A percentile compares a stretch with the other conserved stretches of the same genome.
Evolutionary conservation across 23 tunicate genomes (phyloP).

Genomic region (Diplosoma virens): DNA sequence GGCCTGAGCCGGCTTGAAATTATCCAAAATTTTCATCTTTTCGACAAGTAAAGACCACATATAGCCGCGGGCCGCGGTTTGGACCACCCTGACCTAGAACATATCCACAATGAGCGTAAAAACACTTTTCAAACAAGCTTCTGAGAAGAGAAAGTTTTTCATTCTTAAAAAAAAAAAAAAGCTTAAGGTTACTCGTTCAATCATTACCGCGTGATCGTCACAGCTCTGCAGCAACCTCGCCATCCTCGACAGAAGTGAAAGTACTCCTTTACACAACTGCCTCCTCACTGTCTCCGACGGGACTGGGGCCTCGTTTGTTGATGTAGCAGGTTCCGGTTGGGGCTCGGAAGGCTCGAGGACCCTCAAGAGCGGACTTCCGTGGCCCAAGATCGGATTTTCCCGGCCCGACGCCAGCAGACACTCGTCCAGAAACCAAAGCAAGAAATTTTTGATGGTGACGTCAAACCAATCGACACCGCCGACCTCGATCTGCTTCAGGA

Average conservation of each 20-base stretch:
- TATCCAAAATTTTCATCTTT: too few relatives aligned
- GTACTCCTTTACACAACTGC: conserved; percentile 54
- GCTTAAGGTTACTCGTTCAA: too few relatives aligned
- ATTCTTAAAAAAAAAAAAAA: too few relatives aligned
- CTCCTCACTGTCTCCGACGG: conserved; percentile 58
- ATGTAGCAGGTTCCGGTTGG: conserved; percentile 36
- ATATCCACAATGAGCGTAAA: too few relatives aligned
- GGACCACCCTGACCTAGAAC: too few relatives aligned
- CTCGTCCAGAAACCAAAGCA: conserved; percentile 31
- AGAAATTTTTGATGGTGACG: not conserved
- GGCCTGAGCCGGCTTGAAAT: too few relatives aligned
- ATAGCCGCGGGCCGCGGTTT: too few relatives aligned
- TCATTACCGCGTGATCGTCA: not conserved
- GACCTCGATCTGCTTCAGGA: conserved; percentile 28
- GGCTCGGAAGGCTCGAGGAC: conserved; percentile 63
- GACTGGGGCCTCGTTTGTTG: not conserved
- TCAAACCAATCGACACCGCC: not conserved
- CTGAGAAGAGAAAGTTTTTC: too few relatives aligned
- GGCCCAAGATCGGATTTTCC: conserved; percentile 8
- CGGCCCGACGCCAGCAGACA: conserved; percentile 24
- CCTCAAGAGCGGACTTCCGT: conserved; percentile 53
- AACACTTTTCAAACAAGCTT: too few relatives aligned
- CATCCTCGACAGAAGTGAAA: conserved; percentile 52
- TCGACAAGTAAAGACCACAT: too few relatives aligned
- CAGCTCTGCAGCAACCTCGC: conserved; percentile 20